These are phyloP conservation scores for Netelia fuscicornis DNA, from an alignment of 2,888 invertebrate genomes.

Conservation along the genomic window DNA sequence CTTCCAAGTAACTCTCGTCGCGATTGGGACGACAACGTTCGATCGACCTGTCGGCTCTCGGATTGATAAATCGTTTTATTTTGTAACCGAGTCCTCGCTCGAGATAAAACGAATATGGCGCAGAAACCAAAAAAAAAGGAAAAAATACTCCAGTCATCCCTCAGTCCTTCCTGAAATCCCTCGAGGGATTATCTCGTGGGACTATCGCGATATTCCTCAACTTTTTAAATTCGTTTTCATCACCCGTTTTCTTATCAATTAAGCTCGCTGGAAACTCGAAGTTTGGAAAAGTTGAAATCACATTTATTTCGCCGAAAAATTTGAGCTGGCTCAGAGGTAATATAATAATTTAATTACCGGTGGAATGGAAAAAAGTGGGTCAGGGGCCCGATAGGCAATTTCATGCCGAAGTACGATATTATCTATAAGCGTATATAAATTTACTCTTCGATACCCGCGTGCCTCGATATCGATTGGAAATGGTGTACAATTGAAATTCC, in stretches of 20 bases:
- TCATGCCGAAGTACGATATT: not conserved
- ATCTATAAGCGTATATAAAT: not conserved
- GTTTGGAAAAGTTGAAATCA: not conserved
- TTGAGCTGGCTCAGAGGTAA: not conserved
- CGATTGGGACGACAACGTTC: slow-evolving; percentile 27
- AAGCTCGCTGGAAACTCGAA: not conserved
- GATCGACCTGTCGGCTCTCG: slow-evolving; percentile 12
- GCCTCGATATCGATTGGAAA: slow-evolving; percentile 25
- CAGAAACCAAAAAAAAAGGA: not conserved
- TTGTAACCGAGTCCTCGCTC: not conserved
- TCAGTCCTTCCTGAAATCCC: not conserved
- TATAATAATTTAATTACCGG: slow-evolving; percentile 39
- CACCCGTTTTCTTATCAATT: not conserved
- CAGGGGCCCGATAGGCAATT: not conserved
- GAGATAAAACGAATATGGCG: not conserved
- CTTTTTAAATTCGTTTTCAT: not conserved
- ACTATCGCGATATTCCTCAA: not conserved
- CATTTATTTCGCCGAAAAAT: not conserved
- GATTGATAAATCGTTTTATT: slow-evolving; percentile 47
- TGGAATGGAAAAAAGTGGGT: not conserved
- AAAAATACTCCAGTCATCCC: not conserved
- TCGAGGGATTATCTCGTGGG: not conserved
- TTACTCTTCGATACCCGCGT: slow-evolving; percentile 7
- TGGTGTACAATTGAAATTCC: slow-evolving; percentile 57
- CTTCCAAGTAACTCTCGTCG: not conserved